These are phyloP conservation scores for Chironomus riparius DNA, from an alignment of 2,888 invertebrate species.

Conservation along the genomic window DNA sequence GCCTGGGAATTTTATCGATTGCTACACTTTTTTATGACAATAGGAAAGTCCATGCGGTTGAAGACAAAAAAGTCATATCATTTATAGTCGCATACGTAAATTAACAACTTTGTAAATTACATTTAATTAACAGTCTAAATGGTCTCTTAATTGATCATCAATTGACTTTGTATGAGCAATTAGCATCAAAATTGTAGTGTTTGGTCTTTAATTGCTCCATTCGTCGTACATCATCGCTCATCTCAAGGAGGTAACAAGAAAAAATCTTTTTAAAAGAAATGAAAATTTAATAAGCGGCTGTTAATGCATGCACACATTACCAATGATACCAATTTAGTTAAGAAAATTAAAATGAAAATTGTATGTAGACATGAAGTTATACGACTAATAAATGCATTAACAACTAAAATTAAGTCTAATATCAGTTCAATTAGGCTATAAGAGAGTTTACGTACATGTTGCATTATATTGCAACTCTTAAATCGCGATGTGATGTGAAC, in stretches of 20 bases:
- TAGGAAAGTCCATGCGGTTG: background rate
- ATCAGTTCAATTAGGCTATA: background rate
- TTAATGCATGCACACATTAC: background rate
- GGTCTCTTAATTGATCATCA: slow-evolving; percentile 20
- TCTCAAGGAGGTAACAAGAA: background rate
- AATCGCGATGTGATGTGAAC: background rate
- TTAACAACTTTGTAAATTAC: background rate
- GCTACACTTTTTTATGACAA: no score
- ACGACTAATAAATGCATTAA: slow-evolving; percentile 8
- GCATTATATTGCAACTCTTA: background rate
- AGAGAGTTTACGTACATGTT: background rate
- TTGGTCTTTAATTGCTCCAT: background rate
- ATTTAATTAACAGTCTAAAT: slow-evolving; percentile 1
- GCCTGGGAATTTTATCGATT: background rate
- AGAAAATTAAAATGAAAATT: background rate
- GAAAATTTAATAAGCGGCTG: background rate
- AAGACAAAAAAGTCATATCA: background rate
- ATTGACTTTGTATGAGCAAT: background rate
- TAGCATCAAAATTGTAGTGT: background rate
- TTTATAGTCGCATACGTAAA: no score
- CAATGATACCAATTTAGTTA: background rate
- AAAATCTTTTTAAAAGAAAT: background rate
- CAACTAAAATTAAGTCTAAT: slow-evolving; percentile 12
- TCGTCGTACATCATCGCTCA: background rate
- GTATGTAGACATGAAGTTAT: background rate